Percentiles rank a stretch among this genome's conserved stretches.
Conservation (phyloP, 2,888 invertebrate genomes). For the Aproaerema taeniolella region DNA sequence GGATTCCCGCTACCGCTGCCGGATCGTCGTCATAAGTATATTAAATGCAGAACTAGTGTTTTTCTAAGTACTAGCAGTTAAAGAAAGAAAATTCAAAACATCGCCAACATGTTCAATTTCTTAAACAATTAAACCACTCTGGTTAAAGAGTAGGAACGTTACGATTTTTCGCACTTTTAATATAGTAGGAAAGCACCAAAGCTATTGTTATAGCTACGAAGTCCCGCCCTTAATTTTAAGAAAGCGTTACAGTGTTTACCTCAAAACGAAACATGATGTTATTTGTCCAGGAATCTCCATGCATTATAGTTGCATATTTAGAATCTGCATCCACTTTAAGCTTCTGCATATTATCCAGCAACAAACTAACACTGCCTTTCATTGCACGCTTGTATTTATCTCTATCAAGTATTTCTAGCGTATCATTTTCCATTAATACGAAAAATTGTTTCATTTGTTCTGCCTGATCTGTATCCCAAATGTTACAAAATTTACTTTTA, state of each 20-base stretch:
- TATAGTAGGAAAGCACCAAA: neutral
- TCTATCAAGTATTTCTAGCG: neutral
- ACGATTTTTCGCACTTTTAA: neutral
- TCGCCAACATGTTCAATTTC: neutral
- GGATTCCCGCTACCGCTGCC: too few relatives aligned
- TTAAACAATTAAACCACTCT: neutral
- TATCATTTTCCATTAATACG: neutral
- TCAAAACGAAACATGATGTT: conserved; percentile 17
- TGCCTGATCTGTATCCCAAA: conserved; percentile 7
- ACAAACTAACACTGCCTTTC: neutral
- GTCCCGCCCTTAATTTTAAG: too few relatives aligned
- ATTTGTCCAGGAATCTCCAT: conserved; percentile 7
- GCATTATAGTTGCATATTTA: neutral
- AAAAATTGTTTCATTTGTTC: neutral
- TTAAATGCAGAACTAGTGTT: too few relatives aligned
- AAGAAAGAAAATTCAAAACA: neutral
- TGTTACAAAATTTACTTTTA: conserved; percentile 19
- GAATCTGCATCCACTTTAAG: neutral
- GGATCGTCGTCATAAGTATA: too few relatives aligned
- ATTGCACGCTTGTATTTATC: neutral
- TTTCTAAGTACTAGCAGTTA: too few relatives aligned
- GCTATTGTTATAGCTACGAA: too few relatives aligned
- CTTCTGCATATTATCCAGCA: neutral
- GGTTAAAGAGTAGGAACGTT: neutral
- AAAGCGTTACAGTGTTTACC: neutral